Evolutionary conservation across 2,797 vertebrate genomes (phyloP), one percentile per base, ranked within the genome.

Genomic region (Threskiornis aethiopicus): DNA sequence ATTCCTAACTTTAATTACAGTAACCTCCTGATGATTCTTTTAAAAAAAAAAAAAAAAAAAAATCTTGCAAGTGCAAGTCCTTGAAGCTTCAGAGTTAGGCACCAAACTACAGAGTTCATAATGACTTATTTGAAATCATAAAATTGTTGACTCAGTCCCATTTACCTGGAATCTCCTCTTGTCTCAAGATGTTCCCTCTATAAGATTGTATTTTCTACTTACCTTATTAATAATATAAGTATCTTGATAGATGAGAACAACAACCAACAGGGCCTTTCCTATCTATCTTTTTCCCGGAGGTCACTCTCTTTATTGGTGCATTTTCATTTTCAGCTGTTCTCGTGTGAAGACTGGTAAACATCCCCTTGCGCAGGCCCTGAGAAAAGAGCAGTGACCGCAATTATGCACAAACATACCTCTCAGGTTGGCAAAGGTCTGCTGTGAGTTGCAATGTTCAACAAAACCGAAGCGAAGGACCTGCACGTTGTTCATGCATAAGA

Each of bases 381-480:
- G 51, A 15, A 42, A 39, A 61, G 25, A 84, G 58, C 41, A 19
- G 28, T 58, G 44, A 54, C 57, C 44, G 64, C 57, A 29, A 1
- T 59, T 59, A n/a, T 5, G 26, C 44, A 28, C 66, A 72, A 21
- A 62, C 22, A 2, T 41, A 59, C 41, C 46, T 57, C 79, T 52
- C 33, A 11, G 42, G 33, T 65, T 75, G 64, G 73, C 62, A 57
- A 25, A 66, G 69, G 33, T 16, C 35, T 54, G 16, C 31, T 47
- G 29, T 18, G 42, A 65, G 29, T 18, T 71, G 64, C 64, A 64
- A 0, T 8, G 49, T 54, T 66, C 5, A 5, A 5, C 42, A 87
- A 44, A 77, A 39, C 54, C 3, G 3, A 70, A 70, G n/a, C 0
- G 0, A 90, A 46, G 62, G n/a, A 25, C 5, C 0, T 18, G 33